Evolutionary conservation across 1,140 invertebrate genomes (phyloP), one percentile per base, ranked within the genome.

Genomic region (Semibalanus balanoides): DNA sequence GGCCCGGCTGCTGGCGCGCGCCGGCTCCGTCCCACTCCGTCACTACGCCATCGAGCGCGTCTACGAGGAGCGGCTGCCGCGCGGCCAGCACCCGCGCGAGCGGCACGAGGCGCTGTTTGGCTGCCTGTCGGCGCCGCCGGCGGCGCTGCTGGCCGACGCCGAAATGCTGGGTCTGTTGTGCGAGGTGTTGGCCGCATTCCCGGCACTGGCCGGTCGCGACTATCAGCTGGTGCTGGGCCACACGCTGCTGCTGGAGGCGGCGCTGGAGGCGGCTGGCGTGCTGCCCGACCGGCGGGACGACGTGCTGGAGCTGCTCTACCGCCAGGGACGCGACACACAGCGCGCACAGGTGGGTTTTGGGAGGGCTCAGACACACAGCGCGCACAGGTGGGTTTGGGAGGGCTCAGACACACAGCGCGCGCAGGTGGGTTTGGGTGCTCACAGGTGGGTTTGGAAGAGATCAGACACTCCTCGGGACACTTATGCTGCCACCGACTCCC

Each of bases 11-110:
- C 85, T 93, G n/a, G 92, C 91, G 0, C 90, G 91, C 84, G 91
- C 91, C 81, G 89, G 89, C n/a, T 89, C 95, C 0, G 89, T 87
- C 74, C 86, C 88, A 76, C 85, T 96, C 77, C 91, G 93, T 80
- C 87, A 95, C 80, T 97, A 93, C 82, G 87, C 89, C 1, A 89
- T 97, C 25, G 93, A 93, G 80, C 87, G 90, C 77, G 94, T 97
- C 1, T 97, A 90, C 81, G 86, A 93, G 77, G 93, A 95, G 83
- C 90, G 90, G 80, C 70, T 28, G 70, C 70, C 70, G 28, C 28
- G 70, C 28, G 70, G 28, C 3, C 29, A 11, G 70, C 70, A 72
- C 29, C 70, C 70, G 70, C 70, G 70, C 70, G 28, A 72, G 70
- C 70, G 70, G 7, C 70, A 9, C 25, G 70, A 72, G 70, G 70